phyloP scores from a whole-genome alignment of 2,888 invertebrate genomes.

The Sinodicranocentrus sp. region DNA sequence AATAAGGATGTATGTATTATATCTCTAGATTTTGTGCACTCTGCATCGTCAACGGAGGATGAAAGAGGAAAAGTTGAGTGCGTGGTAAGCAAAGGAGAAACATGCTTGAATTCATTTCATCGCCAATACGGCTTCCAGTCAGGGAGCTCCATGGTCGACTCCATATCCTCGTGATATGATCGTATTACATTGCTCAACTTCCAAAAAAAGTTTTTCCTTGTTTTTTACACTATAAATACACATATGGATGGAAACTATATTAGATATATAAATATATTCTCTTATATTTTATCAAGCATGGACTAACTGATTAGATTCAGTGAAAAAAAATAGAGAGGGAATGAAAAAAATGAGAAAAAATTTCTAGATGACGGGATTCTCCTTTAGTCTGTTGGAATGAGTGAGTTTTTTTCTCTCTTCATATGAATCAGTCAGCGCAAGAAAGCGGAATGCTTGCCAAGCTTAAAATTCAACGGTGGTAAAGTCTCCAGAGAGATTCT shows the following conservation, averaged over 20 bases:
- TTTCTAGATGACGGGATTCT: slow-evolving; percentile 17
- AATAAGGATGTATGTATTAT: not conserved
- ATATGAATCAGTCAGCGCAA: slow-evolving; percentile 10
- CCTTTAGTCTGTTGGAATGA: not conserved
- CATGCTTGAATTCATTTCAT: slow-evolving; percentile 60
- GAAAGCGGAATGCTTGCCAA: slow-evolving; percentile 40
- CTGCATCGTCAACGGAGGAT: no score
- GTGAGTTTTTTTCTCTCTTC: not conserved
- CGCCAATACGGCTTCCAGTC: slow-evolving; percentile 27
- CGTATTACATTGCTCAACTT: slow-evolving; percentile 20
- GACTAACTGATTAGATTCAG: slow-evolving; percentile 59
- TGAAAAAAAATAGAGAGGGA: slow-evolving; percentile 29
- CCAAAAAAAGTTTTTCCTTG: slow-evolving; percentile 59
- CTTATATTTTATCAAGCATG: slow-evolving; percentile 61
- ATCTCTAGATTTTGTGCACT: no score
- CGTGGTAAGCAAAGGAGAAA: slow-evolving; percentile 27
- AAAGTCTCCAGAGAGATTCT: slow-evolving; percentile 54
- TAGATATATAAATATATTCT: slow-evolving; percentile 37
- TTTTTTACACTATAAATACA: slow-evolving; percentile 23
- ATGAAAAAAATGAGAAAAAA: slow-evolving; percentile 27
- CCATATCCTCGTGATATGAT: slow-evolving; percentile 54
- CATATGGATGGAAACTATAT: slow-evolving; percentile 18
- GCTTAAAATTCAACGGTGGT: slow-evolving; percentile 52
- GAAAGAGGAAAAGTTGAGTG: slow-evolving; percentile 6
- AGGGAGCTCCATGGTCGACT: no score